Evolutionary conservation across 1,140 invertebrate species (phyloP), one percentile per base, ranked within the genome.

Genomic region (Lerema accius): DNA sequence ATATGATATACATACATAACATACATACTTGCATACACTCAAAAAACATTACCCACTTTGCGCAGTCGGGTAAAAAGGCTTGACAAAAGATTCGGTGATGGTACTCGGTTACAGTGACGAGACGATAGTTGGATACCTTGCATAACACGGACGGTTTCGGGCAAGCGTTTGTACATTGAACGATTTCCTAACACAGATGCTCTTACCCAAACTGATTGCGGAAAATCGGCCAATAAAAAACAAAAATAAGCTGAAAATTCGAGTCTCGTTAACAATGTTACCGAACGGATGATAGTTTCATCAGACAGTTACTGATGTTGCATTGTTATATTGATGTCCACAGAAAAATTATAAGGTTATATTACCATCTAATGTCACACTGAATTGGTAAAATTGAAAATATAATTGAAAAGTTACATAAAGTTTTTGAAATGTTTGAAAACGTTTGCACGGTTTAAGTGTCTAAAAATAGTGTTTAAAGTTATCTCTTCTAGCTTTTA

Each of bases 141-240:
- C 77, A 69, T 78, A 82, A 82, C 63, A 11, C 2, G 23, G 43
- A 26, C 49, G 26, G 50, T 60, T 62, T 69, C 58, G 50, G 50
- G 16, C 60, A 67, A 63, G 59, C 46, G 67, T 78, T 77, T 71
- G 65, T 60, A 72, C 62, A 73, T 73, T 68, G 63, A 68, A 45
- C 59, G 43, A 61, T 83, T 80, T 78, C 72, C 50, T 58, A 78
- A 82, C 62, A 58, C 48, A 69, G 72, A 72, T 80, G 69, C 65
- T 69, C 63, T 82, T 77, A 71, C 76, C 69, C 46, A 78, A 83
- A 79, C 62, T 66, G 71, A 77, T 80, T 78, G 71, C 72, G 58
- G 69, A 70, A 78, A 82, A 73, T 63, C 43, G 55, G 23, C 59
- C 65, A 76, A 73, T 75, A 78, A 78, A 71, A 78, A 68, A 60